Evolutionary conservation across 2,113 vertebrate species (phyloP), one percentile per base, ranked within the genome.

Genomic region (Orycteropus afer): DNA sequence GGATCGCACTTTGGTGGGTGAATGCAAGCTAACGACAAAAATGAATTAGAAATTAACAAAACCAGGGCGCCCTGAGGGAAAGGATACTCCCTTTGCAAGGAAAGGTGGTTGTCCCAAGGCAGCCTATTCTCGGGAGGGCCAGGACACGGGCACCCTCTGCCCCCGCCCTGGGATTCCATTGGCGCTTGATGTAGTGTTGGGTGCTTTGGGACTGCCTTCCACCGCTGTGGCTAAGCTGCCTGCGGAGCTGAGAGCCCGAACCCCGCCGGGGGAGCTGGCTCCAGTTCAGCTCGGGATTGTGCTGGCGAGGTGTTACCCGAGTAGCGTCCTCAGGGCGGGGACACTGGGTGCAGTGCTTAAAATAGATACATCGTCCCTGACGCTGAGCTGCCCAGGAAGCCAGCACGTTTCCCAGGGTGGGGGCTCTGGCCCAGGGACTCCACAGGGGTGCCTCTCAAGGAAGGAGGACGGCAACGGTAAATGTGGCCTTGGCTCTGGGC

Each of bases 311-410:
- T 96, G 93, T 84, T 85, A 77, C 59, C 92, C 42, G 73, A 93
- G 94, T 84, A 29, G 2, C 5, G 87, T 59, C 76, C 89, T 71
- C 61, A 17, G 90, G 40, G 45, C 3, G 76, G 85, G 69, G 57
- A 83, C 89, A 47, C 29, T 10, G 59, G 80, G 65, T 74, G 80
- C 87, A 67, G 67, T 37, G 59, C 87, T 92, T 93, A 92, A 97
- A 96, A 97, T 93, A 96, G 94, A 92, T 15, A 20, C 1, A 2
- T 22, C 7, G 29, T 76, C 18, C 47, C 51, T 55, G 95, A 85
- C 82, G 92, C 86, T 74, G 85, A 63, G 55, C 13, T 5, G 25
- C 29, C 27, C 18, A 29, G 7, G 49, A 71, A 81, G 49, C 20
- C 93, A 20, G 49, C n/a, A 51, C 12, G 40, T 47, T 57, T 69